Percentiles rank a stretch among this genome's conserved stretches.
Conservation (phyloP, 2,113 vertebrate species). For the Clarias batrachus region DNA sequence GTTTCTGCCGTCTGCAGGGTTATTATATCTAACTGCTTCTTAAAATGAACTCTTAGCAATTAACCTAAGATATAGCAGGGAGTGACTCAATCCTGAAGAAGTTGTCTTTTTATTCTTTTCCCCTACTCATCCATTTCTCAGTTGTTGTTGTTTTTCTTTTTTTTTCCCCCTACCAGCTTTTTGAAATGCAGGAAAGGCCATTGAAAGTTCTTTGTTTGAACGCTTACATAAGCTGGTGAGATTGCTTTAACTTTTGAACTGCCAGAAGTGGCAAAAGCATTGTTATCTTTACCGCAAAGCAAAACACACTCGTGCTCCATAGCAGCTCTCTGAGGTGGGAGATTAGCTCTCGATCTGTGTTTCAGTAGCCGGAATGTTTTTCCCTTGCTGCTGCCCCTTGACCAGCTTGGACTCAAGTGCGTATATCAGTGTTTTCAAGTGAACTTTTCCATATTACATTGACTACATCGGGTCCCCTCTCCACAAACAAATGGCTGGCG, state of each 20-base stretch:
- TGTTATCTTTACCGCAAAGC: conserved; percentile 42
- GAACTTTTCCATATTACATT: conserved; percentile 51
- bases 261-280: conserved; percentile 25
- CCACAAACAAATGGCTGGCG: conserved; percentile 70
- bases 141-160: not conserved
- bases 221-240: conserved; percentile 36
- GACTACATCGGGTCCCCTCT: conserved; percentile 68
- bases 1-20: conserved; percentile 1
- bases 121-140: conserved; percentile 9
- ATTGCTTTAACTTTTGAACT: conserved; percentile 50
- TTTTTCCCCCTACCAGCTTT: not conserved
- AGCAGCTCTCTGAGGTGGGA: conserved; percentile 37
- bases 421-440: not conserved
- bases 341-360: conserved; percentile 49
- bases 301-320: conserved; percentile 43
- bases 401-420: conserved; percentile 23
- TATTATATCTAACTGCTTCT: conserved; percentile 22
- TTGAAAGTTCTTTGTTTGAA: conserved; percentile 36
- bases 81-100: conserved; percentile 38
- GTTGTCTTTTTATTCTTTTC: conserved; percentile 9
- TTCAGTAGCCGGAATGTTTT: conserved; percentile 38
- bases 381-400: conserved; percentile 18
- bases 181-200: conserved; percentile 41
- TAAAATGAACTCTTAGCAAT: conserved; percentile 41
- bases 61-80: conserved; percentile 27